Evolutionary conservation across 2,113 vertebrate genomes (phyloP).

Genomic region (Protobothrops flavoviridis): DNA sequence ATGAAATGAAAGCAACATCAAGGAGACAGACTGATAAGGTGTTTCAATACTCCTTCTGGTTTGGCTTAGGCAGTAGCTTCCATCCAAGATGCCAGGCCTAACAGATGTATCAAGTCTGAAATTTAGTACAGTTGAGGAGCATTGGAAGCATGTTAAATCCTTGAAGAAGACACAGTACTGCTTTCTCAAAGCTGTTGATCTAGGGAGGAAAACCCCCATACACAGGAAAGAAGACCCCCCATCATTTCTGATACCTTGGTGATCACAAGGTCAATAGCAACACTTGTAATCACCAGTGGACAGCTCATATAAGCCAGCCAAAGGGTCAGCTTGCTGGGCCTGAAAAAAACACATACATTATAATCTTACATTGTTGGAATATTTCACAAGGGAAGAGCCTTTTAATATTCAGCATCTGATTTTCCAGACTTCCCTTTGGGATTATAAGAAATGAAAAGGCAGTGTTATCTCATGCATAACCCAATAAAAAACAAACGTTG

Average conservation of each 20-base stretch:
- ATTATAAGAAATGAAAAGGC: slow-evolving; percentile 56
- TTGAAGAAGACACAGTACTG: background rate
- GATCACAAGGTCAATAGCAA: background rate
- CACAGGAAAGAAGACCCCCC: background rate
- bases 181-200: background rate
- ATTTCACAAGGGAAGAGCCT: slow-evolving; percentile 64
- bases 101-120: background rate
- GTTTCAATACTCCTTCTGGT: background rate
- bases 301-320: slow-evolving; percentile 38
- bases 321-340: slow-evolving; percentile 56
- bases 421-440: slow-evolving; percentile 64
- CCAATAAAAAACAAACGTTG: slow-evolving; percentile 71
- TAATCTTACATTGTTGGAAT: slow-evolving; percentile 73
- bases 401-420: slow-evolving; percentile 68
- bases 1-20: background rate
- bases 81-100: background rate
- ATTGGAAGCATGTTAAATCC: background rate
- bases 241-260: background rate
- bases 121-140: background rate
- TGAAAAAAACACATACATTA: slow-evolving; percentile 51
- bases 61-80: background rate
- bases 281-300: background rate
- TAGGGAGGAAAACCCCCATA: background rate
- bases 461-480: slow-evolving; percentile 71
- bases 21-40: background rate